Evolutionary conservation across 1,140 invertebrate species (phyloP).

Genomic region (Drosophila asahinai): DNA sequence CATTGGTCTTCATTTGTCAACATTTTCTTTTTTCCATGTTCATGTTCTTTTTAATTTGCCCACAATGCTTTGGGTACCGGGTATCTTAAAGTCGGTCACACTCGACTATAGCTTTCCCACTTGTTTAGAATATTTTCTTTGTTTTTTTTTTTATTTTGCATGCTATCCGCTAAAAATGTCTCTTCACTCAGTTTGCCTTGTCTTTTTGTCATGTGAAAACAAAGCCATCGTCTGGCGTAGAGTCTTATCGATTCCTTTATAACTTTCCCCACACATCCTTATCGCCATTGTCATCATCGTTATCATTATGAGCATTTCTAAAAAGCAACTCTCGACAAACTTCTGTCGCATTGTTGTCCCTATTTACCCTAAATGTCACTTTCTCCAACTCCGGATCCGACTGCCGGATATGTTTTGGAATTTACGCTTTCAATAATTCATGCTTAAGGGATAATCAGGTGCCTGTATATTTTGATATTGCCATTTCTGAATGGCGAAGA

Average conservation of each 20-base stretch:
- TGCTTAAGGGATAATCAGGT: conserved; percentile 82
- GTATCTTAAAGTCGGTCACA: too few species aligned
- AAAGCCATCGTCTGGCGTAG: conserved; percentile 65
- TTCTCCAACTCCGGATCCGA: conserved; percentile 10
- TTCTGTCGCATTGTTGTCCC: conserved; percentile 47
- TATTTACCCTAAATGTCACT: conserved; percentile 1
- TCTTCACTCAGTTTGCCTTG: conserved; percentile 56
- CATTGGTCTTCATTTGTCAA: too few species aligned
- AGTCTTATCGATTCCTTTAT: neutral
- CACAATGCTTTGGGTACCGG: too few species aligned
- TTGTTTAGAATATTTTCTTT: neutral
- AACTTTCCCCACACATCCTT: conserved; percentile 33
- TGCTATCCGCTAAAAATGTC: conserved; percentile 61
- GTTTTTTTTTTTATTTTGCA: conserved; percentile 25
- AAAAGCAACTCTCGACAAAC: conserved; percentile 58
- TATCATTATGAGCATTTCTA: conserved; percentile 52
- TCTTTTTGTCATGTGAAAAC: conserved; percentile 75
- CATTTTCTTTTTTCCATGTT: too few species aligned
- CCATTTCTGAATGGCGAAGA: conserved; percentile 67
- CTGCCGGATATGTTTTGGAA: conserved; percentile 67
- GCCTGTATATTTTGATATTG: conserved; percentile 83
- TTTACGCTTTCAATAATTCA: conserved; percentile 84
- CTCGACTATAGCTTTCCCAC: too few species aligned
- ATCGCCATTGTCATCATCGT: conserved; percentile 36
- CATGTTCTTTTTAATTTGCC: too few species aligned